A percentile compares a stretch with the other conserved stretches of the same genome.
Evolutionary conservation across 2,888 invertebrate genomes (phyloP).

Genomic region (Toxonevra muliebris): DNA sequence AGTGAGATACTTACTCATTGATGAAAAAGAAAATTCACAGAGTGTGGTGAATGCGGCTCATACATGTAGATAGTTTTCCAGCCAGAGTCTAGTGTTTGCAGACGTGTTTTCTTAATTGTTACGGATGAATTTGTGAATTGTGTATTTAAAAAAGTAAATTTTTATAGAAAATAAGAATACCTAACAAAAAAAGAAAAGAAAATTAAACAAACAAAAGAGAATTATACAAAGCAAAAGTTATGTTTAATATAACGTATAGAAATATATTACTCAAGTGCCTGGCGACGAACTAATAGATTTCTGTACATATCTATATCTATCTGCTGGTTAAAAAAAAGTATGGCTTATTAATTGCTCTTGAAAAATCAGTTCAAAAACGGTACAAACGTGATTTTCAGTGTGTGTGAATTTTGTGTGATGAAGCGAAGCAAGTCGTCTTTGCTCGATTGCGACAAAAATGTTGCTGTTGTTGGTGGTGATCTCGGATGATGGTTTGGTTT

Average conservation of each 20-base stretch:
- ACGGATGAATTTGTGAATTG: too few relatives aligned
- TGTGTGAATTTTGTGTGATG: not conserved
- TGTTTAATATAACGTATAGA: not conserved
- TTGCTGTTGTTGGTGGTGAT: too few relatives aligned
- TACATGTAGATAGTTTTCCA: too few relatives aligned
- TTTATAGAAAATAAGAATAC: not conserved
- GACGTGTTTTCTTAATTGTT: too few relatives aligned
- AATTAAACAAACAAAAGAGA: not conserved
- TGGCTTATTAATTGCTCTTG: not conserved
- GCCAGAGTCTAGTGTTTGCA: too few relatives aligned
- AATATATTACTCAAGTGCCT: not conserved
- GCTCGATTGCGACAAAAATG: not conserved
- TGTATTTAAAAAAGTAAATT: too few relatives aligned
- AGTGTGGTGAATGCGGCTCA: too few relatives aligned
- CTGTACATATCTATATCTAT: not conserved
- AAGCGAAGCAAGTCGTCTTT: not conserved
- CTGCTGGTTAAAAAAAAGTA: not conserved
- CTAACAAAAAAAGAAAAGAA: not conserved
- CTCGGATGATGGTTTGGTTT: too few relatives aligned
- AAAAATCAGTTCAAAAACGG: conserved; percentile 40
- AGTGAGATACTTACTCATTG: too few relatives aligned
- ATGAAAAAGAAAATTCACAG: too few relatives aligned
- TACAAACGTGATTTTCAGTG: conserved; percentile 44
- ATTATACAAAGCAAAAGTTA: not conserved
- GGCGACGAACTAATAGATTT: too few relatives aligned